Conservation (phyloP, 2,797 vertebrate species). For the Ceryle rudis region DNA sequence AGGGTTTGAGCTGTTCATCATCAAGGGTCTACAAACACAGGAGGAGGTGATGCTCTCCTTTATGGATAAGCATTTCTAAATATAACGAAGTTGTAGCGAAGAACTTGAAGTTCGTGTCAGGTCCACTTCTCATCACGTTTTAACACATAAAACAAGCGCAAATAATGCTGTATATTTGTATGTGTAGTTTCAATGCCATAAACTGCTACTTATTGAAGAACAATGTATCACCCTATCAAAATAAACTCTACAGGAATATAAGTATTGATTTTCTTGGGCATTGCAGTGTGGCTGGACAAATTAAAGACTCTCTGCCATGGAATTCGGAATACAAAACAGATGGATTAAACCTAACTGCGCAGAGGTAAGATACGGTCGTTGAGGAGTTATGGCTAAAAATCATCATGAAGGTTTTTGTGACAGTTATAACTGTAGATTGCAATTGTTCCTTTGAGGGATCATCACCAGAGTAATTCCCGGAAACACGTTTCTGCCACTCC, state of each 20-base stretch:
- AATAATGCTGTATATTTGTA: constrained; percentile 5
- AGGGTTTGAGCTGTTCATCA: neutral
- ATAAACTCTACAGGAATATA: constrained; percentile 16
- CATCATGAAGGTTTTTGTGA: neutral
- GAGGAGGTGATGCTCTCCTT: neutral
- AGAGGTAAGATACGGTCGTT: neutral
- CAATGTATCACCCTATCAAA: constrained; percentile 32
- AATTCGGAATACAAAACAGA: constrained; percentile 21
- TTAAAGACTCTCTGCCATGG: neutral
- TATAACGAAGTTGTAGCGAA: neutral
- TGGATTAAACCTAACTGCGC: neutral
- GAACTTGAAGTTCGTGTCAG: neutral
- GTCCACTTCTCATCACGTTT: neutral
- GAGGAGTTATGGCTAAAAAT: neutral
- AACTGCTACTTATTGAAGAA: constrained; percentile 16
- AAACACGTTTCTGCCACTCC: neutral
- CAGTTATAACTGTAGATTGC: neutral
- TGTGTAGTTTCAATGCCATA: neutral
- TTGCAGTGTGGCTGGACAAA: neutral
- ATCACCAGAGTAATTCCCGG: neutral
- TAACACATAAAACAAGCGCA: neutral
- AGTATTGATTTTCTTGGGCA: constrained; percentile 22
- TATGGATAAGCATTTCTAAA: neutral
- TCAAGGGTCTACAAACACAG: neutral
- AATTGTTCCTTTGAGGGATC: neutral